A percentile compares a stretch with the other conserved stretches of the same genome.
Evolutionary conservation across 2,888 invertebrate genomes (phyloP).

Genomic region (Mesopsocus fuscifrons): DNA sequence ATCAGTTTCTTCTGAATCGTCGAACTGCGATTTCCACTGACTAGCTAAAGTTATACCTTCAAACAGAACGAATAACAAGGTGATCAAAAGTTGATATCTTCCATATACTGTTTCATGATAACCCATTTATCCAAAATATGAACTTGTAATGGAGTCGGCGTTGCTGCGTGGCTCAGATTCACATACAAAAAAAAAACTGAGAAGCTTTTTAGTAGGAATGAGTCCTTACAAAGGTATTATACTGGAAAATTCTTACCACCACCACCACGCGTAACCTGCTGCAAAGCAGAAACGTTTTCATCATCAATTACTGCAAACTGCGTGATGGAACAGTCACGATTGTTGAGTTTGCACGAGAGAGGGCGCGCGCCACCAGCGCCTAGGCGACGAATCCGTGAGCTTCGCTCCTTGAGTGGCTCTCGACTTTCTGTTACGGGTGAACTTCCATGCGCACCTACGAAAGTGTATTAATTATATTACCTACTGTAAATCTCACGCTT

Average conservation of each 20-base stretch:
- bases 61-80: too few species aligned
- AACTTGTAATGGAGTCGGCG: too few species aligned
- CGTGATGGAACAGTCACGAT: constrained; percentile 60
- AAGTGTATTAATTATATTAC: too few species aligned
- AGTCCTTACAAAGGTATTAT: too few species aligned
- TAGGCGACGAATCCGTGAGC: constrained; percentile 15
- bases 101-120: too few species aligned
- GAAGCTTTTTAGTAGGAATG: too few species aligned
- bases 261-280: constrained; percentile 77
- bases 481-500: too few species aligned
- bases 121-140: too few species aligned
- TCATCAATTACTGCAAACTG: constrained; percentile 88
- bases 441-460: constrained; percentile 14
- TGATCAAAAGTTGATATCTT: too few species aligned
- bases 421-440: constrained; percentile 25
- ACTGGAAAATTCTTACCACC: constrained; percentile 35
- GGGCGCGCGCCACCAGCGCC: constrained; percentile 15
- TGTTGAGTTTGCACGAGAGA: constrained; percentile 16
- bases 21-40: constrained; percentile 91
- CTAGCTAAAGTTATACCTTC: constrained; percentile 61
- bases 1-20: constrained; percentile 87
- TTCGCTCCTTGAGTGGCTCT: constrained; percentile 23
- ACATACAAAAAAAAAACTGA: too few species aligned
- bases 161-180: too few species aligned
- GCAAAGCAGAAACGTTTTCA: constrained; percentile 73